These are phyloP conservation scores for Hemaris fuciformis DNA, from an alignment of 2,888 invertebrate genomes.

Conservation along the genomic window DNA sequence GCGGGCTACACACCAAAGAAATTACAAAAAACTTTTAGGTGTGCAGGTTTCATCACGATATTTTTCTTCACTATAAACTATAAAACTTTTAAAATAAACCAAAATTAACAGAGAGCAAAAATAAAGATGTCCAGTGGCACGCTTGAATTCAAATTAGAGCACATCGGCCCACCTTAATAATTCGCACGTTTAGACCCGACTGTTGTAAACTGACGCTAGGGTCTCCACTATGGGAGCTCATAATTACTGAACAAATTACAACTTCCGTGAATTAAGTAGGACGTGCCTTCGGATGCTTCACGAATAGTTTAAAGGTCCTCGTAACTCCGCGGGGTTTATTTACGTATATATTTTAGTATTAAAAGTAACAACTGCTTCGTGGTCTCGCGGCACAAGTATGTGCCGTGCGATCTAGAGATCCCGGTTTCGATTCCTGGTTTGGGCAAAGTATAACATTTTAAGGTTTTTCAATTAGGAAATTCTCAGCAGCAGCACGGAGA, in stretches of 20 bases:
- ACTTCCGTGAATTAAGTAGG: constrained; percentile 45
- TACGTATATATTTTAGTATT: no score
- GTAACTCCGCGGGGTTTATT: neutral
- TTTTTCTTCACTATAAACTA: neutral
- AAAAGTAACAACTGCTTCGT: no score
- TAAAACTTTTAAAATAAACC: neutral
- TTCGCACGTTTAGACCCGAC: constrained; percentile 18
- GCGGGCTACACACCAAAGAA: no score
- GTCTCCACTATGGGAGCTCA: constrained; percentile 33
- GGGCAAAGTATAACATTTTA: no score
- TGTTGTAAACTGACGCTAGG: constrained; percentile 30
- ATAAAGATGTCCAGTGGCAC: neutral
- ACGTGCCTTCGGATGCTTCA: constrained; percentile 43
- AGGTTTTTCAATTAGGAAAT: no score
- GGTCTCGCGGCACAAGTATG: no score
- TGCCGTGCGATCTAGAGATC: no score
- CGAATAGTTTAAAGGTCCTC: constrained; percentile 43
- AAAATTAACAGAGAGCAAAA: neutral
- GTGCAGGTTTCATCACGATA: no score
- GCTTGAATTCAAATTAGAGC: constrained; percentile 8
- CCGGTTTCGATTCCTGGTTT: no score
- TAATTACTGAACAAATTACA: constrained; percentile 47
- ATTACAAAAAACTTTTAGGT: no score
- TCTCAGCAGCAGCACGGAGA: no score
- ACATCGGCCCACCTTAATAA: constrained; percentile 14